Base-by-base conservation (phyloP, 1,140 invertebrate species). In the Drosophila nannoptera region DNA sequence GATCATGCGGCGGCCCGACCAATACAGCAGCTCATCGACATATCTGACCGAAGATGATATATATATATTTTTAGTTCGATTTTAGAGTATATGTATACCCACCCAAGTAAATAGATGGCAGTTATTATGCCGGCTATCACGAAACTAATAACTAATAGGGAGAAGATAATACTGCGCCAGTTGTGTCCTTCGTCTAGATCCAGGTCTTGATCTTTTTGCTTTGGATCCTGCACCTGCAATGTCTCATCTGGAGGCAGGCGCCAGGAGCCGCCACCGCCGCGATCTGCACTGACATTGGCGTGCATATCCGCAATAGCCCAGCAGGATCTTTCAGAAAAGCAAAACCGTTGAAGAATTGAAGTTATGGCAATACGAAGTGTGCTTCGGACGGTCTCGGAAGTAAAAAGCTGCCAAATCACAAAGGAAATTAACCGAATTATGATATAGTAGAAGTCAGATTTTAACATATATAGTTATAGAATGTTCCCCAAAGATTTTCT, bases 211-310 rank as follows among this genome's bases (percentile, higher is more conserved):
- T 94, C 94, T 88, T 95, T 95, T 88, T 93, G 92, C 90, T 95
- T 94, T 75, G 94, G 93, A 91, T 95, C 95, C 90, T 93, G 94
- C 88, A 96, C 95, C 90, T 96, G 95, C 75, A 96, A 92, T 73
- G 95, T 96, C 91, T 96, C 95, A 91, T 96, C 95, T 75, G 95
- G 95, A 89, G 95, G 95, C 89, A 96, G 91, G 90, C 95, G 94
- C 95, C 95, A 96, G 84, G 94, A 95, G 83, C 93, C 90, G 69
- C 91, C 91, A 82, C 91, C 91, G 75, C 90, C 91, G 89, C 94
- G 93, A 91, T 96, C 95, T 90, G 95, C 91, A 90, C 94, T 93
- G 87, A 94, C 93, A 92, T 94, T 94, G 91, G 94, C 93, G 92
- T 96, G 95, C 95, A 96, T 96, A 68, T 86, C 74, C 52, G 38